Base-by-base conservation (phyloP, 2,888 invertebrate genomes). In the Eupithecia inturbata region DNA sequence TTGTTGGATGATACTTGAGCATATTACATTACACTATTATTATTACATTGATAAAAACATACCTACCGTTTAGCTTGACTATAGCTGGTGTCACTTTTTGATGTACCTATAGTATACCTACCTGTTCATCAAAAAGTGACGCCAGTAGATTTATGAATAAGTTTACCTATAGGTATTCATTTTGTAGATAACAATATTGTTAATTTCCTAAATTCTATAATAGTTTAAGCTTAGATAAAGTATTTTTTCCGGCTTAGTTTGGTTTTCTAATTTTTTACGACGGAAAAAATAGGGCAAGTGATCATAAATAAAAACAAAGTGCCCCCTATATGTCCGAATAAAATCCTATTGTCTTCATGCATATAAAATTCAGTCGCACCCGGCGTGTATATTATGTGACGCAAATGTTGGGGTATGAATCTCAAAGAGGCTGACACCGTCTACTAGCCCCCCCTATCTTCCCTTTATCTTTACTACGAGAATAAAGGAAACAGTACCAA, bases 381-480 rank as follows among this genome's bases (percentile, higher is more conserved):
- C 84, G 83, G 82, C 82, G 85, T 91, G 88, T 91, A 89, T 92
- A 89, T 92, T 85, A 89, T 87, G 88, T 89, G 89, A 89, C 89
- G 82, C 87, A 87, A 92, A 91, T 91, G 88, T 87, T 82, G 82
- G 88, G 83, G 86, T 87, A 91, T 89, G 90, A 90, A 92, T 91
- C 89, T 86, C 81, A 81, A 85, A 84, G 81, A 84, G 84, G 87
- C 87, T 86, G 88, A 86, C 87, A 82, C 84, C 81, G 83, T 70
- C 31, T 22, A 85, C 87, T 86, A 88, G 87, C 89, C 87, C 89
- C 89, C 88, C 81, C 81, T 85, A 91, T 91, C 88, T 84, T 83
- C 87, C 87, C 88, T 89, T 92, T 92, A 92, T 93, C 91, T 92
- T 90, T 89, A 89, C 91, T 91, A 87, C 87, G 88, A 85, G 76